Evolutionary conservation across 2,113 vertebrate genomes (phyloP), one percentile per base, ranked within the genome.

Genomic region (Nettapus auritus): DNA sequence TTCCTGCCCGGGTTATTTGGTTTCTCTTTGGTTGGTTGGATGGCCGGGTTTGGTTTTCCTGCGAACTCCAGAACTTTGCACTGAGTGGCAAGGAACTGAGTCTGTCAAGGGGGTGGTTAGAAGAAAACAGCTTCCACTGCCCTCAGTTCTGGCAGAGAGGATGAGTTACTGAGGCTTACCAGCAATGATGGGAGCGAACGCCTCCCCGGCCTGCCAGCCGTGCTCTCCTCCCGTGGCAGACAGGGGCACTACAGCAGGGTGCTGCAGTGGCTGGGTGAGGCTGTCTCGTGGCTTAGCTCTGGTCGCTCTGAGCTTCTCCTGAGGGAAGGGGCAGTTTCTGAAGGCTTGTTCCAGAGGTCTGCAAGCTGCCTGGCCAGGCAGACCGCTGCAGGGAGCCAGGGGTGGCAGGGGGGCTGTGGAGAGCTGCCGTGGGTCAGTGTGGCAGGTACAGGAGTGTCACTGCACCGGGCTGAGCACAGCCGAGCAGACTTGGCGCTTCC

Each of bases 1-100:
- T 90, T 85, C 85, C 75, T 74, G 50, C 38, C 52, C 2, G 14
- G 71, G 60, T 33, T 82, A 20, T 64, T 29, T 29, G 28, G 62
- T 40, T 63, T 40, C 25, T 11, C 17, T 40, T 82, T 48, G 52
- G n/a, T 80, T 71, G 71, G 31, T 89, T 93, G 40, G 18, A 11
- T 57, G 26, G n/a, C 20, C 20, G 28, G 46, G 17, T 90, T 90
- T 88, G 29, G 10, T 91, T 55, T 90, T 93, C 38, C n/a, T 77
- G 1, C 84, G 87, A 96, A 79, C n/a, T 59, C 52, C 64, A 68
- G 75, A 48, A 84, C 38, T 96, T 95, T 96, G 84, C 89, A 94
- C 75, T 87, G 88, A 76, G 40, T 44, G 83, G 42, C 63, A 81
- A 67, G 55, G 56, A 50, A 64, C 56, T 17, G 71, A 85, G 70